Evolutionary conservation across 2,888 invertebrate genomes (phyloP).

Genomic region (Glaucopsyche alexis): DNA sequence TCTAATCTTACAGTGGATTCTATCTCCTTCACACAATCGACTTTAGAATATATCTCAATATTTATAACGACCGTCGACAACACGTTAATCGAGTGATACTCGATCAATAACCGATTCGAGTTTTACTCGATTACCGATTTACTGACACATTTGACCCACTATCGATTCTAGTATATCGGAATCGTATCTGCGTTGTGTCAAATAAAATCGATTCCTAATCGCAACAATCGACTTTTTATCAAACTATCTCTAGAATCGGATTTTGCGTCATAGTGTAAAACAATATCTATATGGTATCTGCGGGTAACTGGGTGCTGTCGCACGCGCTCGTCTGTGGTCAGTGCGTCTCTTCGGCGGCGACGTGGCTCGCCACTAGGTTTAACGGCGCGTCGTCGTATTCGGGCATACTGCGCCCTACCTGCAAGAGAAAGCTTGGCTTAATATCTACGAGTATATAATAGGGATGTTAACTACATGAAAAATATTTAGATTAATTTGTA

Average conservation of each 20-base stretch:
- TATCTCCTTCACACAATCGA: not conserved
- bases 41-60: conserved; percentile 6
- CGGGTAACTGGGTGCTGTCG: conserved; percentile 41
- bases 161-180: no score
- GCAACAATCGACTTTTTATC: not conserved
- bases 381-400: conserved; percentile 83
- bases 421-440: conserved; percentile 33
- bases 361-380: conserved; percentile 85
- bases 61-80: not conserved
- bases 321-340: conserved; percentile 48
- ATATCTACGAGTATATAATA: not conserved
- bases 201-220: conserved; percentile 5
- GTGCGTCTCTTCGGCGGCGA: conserved; percentile 82
- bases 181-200: not conserved
- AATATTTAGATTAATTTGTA: no score
- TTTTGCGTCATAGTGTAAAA: conserved; percentile 18
- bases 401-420: conserved; percentile 66
- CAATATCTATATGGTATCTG: conserved; percentile 36
- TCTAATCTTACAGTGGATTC: not conserved
- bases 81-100: not conserved
- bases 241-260: not conserved
- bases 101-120: not conserved
- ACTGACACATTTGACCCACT: no score
- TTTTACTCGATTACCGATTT: not conserved
- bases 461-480: no score